Evolutionary conservation across 2,113 vertebrate genomes (phyloP).

Genomic region (Dolichallabes microphthalmus): DNA sequence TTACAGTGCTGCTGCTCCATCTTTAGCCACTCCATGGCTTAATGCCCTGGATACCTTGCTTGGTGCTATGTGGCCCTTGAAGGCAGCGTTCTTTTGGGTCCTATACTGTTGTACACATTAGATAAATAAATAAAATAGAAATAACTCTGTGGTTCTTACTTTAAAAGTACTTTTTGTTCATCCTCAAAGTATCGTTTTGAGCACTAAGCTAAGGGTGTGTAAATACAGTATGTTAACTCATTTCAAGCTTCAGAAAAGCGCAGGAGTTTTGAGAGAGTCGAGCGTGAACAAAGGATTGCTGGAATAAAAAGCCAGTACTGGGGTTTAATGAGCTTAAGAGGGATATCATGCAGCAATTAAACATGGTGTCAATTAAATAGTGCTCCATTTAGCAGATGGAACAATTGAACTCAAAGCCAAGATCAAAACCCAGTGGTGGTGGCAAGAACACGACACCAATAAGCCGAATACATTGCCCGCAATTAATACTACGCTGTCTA

Average conservation of each 20-base stretch:
- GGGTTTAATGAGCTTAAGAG: slow-evolving; percentile 38
- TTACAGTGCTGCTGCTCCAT: neutral
- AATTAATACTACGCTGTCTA: neutral
- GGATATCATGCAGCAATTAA: slow-evolving; percentile 52
- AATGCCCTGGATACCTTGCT: neutral
- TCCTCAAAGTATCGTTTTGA: slow-evolving; percentile 49
- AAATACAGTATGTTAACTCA: slow-evolving; percentile 35
- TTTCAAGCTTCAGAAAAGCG: slow-evolving; percentile 3
- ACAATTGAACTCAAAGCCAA: slow-evolving; percentile 27
- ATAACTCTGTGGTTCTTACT: no score
- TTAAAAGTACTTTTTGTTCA: slow-evolving; percentile 40
- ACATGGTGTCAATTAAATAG: slow-evolving; percentile 25
- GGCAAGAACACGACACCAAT: neutral
- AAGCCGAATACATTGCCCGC: neutral
- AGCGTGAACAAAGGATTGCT: neutral
- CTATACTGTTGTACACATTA: no score
- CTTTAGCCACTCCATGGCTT: neutral
- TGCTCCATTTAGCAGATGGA: slow-evolving; percentile 36
- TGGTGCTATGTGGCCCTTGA: neutral
- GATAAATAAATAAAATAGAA: no score
- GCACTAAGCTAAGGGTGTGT: slow-evolving; percentile 42
- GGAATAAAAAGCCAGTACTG: slow-evolving; percentile 6
- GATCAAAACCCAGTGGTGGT: slow-evolving; percentile 7
- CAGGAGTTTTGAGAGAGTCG: neutral
- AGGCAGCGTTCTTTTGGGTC: neutral